Base-by-base conservation (phyloP, 2,797 vertebrate species). In the Sandelia bainsii region DNA sequence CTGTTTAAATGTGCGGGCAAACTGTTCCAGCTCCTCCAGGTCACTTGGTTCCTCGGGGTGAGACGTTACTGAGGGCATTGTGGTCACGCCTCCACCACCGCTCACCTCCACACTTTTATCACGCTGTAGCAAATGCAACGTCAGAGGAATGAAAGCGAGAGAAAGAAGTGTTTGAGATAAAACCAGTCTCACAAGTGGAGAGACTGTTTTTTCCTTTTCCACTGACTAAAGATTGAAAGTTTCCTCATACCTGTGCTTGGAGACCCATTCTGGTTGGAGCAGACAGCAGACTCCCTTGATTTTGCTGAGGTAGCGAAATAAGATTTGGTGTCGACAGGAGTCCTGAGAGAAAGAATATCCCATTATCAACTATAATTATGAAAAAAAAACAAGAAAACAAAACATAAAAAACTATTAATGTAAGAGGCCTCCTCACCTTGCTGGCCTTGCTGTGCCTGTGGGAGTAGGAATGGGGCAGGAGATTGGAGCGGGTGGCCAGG, bases 261-360 rank as follows among this genome's bases (percentile, higher is more conserved):
- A 97, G 94, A 81, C 96, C 95, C 72, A 96, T 92, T 85, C 96
- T 92, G 74, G 92, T 88, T 20, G 91, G 94, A 91, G 94, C 92
- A 70, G 95, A 89, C 88, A 97, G 92, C 90, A 97, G 94, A 89
- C 94, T 95, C 93, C 96, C 96, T 92, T 96, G 96, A 95, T 94
- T 96, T 96, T 96, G 96, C 93, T 98, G 97, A 97, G 97, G 96
- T 97, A 98, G 97, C 93, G 96, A 81, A 94, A 98, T 95, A 91
- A 97, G 95, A 96, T 97, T 97, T 96, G 95, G 94, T 91, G 96
- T 96, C 29, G 95, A 92, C 71, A 98, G 93, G 91, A 97, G 95
- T 92, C 97, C 97, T 98, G 79, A 74, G 22, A 13, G n/a, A 52
- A 19, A n/a, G 39, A 32, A 61, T 56, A 39, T 5, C 2, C 54